These are phyloP conservation scores for Andricus curvator DNA, from an alignment of 2,888 invertebrate species.

Conservation along the genomic window DNA sequence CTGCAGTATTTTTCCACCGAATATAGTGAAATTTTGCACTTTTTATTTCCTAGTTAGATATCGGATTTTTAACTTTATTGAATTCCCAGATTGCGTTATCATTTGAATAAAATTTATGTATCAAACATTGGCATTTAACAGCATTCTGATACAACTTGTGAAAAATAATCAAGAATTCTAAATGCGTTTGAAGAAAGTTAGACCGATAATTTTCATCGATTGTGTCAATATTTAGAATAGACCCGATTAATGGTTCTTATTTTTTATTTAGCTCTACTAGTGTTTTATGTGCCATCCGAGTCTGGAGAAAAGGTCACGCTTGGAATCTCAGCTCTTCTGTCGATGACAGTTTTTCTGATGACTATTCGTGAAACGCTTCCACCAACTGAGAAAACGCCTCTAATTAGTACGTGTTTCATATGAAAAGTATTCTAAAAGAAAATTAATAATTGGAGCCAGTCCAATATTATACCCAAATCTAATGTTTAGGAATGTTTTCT, in stretches of 20 bases:
- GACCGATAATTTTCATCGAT: neutral
- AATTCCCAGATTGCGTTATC: neutral
- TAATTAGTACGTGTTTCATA: conserved; percentile 85
- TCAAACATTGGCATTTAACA: neutral
- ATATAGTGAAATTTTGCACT: neutral
- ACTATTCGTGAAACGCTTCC: conserved; percentile 91
- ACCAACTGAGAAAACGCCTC: conserved; percentile 91
- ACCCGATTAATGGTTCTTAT: conserved; percentile 13
- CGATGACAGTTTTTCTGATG: conserved; percentile 94
- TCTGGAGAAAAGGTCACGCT: conserved; percentile 93
- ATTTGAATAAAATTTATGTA: neutral
- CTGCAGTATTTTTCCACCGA: neutral
- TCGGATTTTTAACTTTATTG: neutral
- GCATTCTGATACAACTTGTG: neutral
- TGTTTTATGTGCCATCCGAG: conserved; percentile 93
- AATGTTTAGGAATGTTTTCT: no score
- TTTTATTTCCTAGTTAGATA: neutral
- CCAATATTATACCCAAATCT: neutral
- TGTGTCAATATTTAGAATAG: neutral
- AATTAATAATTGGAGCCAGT: neutral
- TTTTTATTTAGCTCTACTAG: conserved; percentile 84
- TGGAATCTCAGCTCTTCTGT: conserved; percentile 91
- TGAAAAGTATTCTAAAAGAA: neutral
- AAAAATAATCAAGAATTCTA: neutral
- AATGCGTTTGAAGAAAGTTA: neutral